Evolutionary conservation across 1,140 invertebrate species (phyloP).

Genomic region (Hyles euphorbiae): DNA sequence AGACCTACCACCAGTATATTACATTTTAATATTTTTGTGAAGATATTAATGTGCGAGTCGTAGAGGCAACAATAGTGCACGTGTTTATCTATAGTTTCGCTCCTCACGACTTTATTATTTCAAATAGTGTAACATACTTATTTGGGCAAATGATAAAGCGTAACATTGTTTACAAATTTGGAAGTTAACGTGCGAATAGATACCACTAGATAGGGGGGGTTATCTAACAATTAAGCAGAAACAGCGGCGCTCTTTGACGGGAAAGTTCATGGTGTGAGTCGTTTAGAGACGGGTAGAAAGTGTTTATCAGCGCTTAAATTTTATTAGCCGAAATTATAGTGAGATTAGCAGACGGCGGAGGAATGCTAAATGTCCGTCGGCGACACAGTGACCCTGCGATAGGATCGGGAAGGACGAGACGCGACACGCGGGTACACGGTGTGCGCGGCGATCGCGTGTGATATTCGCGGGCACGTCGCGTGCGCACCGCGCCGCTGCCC

Average conservation of each 20-base stretch:
- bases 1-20: no score
- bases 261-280: slow-evolving; percentile 8
- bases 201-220: background rate
- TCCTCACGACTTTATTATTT: no score
- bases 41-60: no score
- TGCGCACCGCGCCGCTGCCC: slow-evolving; percentile 28
- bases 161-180: background rate
- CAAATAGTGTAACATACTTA: no score
- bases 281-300: slow-evolving; percentile 14
- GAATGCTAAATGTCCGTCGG: slow-evolving; percentile 40
- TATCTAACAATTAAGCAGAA: slow-evolving; percentile 9
- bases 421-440: slow-evolving; percentile 18
- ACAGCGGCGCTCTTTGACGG: slow-evolving; percentile 15
- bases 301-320: slow-evolving; percentile 17
- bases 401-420: slow-evolving; percentile 41
- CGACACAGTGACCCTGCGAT: slow-evolving; percentile 56
- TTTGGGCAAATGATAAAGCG: no score
- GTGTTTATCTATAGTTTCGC: no score
- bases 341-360: slow-evolving; percentile 27
- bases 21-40: no score
- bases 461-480: slow-evolving; percentile 42
- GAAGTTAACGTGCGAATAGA: background rate
- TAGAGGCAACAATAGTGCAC: no score
- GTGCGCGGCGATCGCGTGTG: slow-evolving; percentile 50
- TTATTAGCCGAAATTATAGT: slow-evolving; percentile 27